Evolutionary conservation across 2,888 invertebrate species (phyloP), one percentile per base, ranked within the genome.

Genomic region (Mycogona germanica): DNA sequence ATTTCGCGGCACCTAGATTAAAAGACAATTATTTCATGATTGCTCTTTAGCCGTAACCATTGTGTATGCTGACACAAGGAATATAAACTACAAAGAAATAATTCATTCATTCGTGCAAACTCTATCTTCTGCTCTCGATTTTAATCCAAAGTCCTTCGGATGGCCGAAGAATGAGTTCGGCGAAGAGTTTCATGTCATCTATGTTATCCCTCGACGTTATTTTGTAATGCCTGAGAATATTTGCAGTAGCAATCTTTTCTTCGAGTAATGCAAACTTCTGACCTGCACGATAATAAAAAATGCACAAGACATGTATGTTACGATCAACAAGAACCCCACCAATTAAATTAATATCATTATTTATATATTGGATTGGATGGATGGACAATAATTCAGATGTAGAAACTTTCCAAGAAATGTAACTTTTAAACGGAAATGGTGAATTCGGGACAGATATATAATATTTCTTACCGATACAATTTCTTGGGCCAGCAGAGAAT

Each of bases 401-500:
- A 38, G 17, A 38, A 3, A 38, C 19, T 7, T 38, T 7, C 38
- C 4, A 7, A 38, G n/a, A n/a, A n/a, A n/a, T n/a, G n/a, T n/a
- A n/a, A n/a, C n/a, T n/a, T n/a, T n/a, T n/a, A n/a, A n/a, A n/a
- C n/a, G n/a, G n/a, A n/a, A n/a, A n/a, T n/a, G n/a, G n/a, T n/a
- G n/a, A n/a, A n/a, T n/a, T n/a, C n/a, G n/a, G n/a, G n/a, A n/a
- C n/a, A n/a, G n/a, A n/a, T n/a, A n/a, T 19, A 3, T 14, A 19
- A 25, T 28, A 3, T 1, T 7, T 14, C 25, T 45, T 3, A 56
- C 56, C 56, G 14, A 57, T 51, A 51, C 57, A 57, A 25, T 55
- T 55, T 25, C 57, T 54, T 3, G 70, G 69, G 12, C 73, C 73
- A 0, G 72, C 73, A 23, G 72, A 72, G 53, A 73, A 73, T 0